Percentiles rank a stretch among this genome's conserved stretches.
phyloP scores from a whole-genome alignment of 2,888 invertebrate species.

The Crematogaster levior region DNA sequence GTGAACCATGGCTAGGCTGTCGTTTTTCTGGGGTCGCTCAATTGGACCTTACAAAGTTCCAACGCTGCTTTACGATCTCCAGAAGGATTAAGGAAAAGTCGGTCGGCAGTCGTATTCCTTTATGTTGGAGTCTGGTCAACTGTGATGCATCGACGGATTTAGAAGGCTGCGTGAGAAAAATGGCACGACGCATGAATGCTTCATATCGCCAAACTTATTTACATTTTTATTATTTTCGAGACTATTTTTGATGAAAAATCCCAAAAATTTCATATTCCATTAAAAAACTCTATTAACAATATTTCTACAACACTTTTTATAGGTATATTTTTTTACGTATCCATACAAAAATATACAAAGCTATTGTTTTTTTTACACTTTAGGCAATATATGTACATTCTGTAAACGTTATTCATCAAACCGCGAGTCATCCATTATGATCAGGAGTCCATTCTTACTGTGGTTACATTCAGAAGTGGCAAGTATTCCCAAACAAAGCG shows the following conservation, averaged over 20 bases:
- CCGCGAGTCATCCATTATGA: constrained; percentile 42
- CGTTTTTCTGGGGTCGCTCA: constrained; percentile 58
- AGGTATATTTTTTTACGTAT: neutral
- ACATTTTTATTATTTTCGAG: neutral
- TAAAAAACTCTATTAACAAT: neutral
- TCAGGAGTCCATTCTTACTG: constrained; percentile 39
- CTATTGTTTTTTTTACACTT: no score
- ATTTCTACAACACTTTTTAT: neutral
- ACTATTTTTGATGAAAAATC: neutral
- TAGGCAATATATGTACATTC: no score
- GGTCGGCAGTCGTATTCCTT: constrained; percentile 41
- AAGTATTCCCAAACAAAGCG: constrained; percentile 31
- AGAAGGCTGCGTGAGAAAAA: neutral
- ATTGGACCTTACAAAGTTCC: constrained; percentile 43
- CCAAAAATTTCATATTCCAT: neutral
- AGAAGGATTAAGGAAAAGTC: constrained; percentile 66
- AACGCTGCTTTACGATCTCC: constrained; percentile 59
- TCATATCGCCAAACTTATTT: neutral
- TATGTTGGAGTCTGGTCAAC: constrained; percentile 45
- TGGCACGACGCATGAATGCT: neutral
- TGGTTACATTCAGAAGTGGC: constrained; percentile 35
- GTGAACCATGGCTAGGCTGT: constrained; percentile 30
- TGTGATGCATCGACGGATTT: constrained; percentile 25
- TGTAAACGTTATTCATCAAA: constrained; percentile 36
- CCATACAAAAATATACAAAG: neutral